Conservation (phyloP, 1,140 invertebrate species). For the Drosophila pectinifera region DNA sequence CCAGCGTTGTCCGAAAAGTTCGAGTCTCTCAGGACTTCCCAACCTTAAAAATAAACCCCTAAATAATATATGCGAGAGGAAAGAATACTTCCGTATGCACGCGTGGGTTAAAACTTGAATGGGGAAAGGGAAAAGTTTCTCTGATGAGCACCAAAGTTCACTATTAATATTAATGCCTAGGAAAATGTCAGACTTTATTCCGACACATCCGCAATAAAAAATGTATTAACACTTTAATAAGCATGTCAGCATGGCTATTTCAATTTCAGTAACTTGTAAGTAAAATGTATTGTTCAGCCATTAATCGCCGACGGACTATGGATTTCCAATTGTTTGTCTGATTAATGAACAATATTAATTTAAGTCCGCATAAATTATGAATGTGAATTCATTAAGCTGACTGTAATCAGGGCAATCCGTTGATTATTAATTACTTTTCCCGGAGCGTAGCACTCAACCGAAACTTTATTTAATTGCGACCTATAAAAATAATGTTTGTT, state of each 20-base stretch:
- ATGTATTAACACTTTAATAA: constrained; percentile 10
- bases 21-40: constrained; percentile 18
- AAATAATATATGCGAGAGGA: constrained; percentile 17
- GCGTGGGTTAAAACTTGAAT: constrained; percentile 26
- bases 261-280: constrained; percentile 26
- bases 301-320: constrained; percentile 18
- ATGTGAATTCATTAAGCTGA: constrained; percentile 34
- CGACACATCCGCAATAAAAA: not conserved
- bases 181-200: constrained; percentile 32
- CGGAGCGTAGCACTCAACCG: not conserved
- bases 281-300: constrained; percentile 14
- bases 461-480: constrained; percentile 34
- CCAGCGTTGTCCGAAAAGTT: constrained; percentile 17
- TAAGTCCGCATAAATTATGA: constrained; percentile 38
- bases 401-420: constrained; percentile 5
- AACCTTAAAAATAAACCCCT: constrained; percentile 2
- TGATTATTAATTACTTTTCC: constrained; percentile 39
- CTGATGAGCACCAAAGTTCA: constrained; percentile 5
- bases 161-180: constrained; percentile 51
- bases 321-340: constrained; percentile 6
- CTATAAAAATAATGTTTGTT: constrained; percentile 26
- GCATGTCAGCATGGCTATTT: constrained; percentile 12
- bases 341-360: constrained; percentile 57
- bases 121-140: not conserved
- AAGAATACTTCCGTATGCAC: constrained; percentile 24